Conservation (phyloP, 2,797 vertebrate species). For the Luscinia megarhynchos region DNA sequence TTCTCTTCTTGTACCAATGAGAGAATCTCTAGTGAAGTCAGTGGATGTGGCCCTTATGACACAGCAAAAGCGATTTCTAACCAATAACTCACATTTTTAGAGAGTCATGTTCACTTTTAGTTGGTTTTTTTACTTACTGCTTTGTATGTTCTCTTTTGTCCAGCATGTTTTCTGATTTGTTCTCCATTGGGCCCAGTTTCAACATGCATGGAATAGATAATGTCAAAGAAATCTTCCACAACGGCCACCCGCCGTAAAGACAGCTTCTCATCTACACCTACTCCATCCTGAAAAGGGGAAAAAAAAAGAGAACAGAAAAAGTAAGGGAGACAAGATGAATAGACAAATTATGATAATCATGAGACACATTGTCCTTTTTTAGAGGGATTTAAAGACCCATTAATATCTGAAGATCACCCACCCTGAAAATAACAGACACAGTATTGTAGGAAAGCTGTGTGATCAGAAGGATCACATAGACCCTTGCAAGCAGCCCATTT, state of each 20-base stretch:
- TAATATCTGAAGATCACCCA: constrained; percentile 25
- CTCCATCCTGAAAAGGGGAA: constrained; percentile 78
- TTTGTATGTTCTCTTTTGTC: constrained; percentile 87
- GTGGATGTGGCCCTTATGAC: neutral
- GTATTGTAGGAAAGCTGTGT: neutral
- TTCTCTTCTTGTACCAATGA: neutral
- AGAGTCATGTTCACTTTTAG: neutral
- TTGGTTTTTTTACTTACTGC: constrained; percentile 79
- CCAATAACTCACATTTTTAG: neutral
- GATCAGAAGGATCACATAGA: neutral
- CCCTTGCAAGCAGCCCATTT: neutral
- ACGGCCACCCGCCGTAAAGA: constrained; percentile 84
- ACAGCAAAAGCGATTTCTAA: neutral
- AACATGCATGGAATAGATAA: constrained; percentile 89
- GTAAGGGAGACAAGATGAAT: constrained; percentile 24
- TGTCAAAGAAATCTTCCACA: constrained; percentile 88
- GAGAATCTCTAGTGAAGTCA: neutral
- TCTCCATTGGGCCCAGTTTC: constrained; percentile 87
- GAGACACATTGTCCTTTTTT: neutral
- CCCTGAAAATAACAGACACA: neutral
- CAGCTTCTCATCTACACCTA: constrained; percentile 84
- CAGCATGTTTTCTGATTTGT: constrained; percentile 86
- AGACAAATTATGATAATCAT: neutral
- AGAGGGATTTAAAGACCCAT: neutral
- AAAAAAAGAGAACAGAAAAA: constrained; percentile 19